phyloP scores from a whole-genome alignment of 2,797 vertebrate species.

The Nyctalus aviator region DNA sequence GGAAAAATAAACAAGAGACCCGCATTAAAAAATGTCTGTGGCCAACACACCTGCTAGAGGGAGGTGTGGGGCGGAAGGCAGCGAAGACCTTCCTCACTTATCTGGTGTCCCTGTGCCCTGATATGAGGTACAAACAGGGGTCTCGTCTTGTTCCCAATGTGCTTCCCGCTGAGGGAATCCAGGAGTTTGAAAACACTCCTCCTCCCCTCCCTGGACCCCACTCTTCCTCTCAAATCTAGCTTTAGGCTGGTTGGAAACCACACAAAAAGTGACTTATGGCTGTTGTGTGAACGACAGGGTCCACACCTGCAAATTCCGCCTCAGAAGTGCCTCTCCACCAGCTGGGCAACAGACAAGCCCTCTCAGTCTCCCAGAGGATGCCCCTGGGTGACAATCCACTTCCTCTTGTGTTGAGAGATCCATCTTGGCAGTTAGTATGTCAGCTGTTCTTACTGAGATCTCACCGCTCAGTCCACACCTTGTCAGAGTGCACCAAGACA shows the following conservation, averaged over 20 bases:
- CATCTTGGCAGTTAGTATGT: background rate
- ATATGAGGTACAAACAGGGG: background rate
- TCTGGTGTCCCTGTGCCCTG: background rate
- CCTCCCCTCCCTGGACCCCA: background rate
- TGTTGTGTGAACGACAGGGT: background rate
- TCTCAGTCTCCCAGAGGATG: background rate
- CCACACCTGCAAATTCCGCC: background rate
- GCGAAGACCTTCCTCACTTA: background rate
- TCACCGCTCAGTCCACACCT: background rate
- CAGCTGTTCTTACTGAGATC: background rate
- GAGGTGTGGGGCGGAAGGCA: background rate
- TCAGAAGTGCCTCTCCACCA: background rate
- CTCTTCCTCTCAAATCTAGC: background rate
- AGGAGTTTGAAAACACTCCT: background rate
- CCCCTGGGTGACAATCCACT: fast-evolving
- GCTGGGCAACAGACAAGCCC: background rate
- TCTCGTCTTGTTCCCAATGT: background rate
- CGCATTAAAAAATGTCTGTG: fast-evolving
- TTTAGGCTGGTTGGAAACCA: background rate
- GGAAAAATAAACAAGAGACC: background rate
- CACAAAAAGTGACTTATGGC: background rate
- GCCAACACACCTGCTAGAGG: background rate
- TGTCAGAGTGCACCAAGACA: background rate
- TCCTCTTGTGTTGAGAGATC: background rate
- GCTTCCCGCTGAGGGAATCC: background rate